phyloP scores from a whole-genome alignment of 2,888 invertebrate species.

The Rapana venosa region DNA sequence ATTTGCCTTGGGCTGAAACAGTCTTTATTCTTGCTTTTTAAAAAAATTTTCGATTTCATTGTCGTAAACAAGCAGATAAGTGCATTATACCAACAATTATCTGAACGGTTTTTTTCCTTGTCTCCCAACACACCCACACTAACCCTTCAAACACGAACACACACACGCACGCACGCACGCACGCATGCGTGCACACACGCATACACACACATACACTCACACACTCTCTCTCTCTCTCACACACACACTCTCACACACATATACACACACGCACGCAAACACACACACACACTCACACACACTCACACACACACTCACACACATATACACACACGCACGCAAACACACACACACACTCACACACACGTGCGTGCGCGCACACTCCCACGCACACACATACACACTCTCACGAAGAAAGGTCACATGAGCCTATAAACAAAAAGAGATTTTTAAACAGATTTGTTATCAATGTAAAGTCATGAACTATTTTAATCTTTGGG shows the following conservation, averaged over 20 bases:
- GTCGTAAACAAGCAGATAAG: not conserved
- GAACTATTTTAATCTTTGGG: too few relatives aligned
- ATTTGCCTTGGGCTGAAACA: too few relatives aligned
- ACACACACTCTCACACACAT: not conserved
- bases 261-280: not conserved
- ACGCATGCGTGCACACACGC: not conserved
- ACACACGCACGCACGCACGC: conserved; percentile 3
- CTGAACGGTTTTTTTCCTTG: not conserved
- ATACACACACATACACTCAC: not conserved
- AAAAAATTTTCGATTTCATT: too few relatives aligned
- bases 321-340: not conserved
- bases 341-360: not conserved
- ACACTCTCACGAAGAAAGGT: not conserved
- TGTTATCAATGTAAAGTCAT: too few relatives aligned
- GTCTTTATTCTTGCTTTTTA: too few relatives aligned
- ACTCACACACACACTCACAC: not conserved
- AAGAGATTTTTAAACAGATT: too few relatives aligned
- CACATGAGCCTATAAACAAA: not conserved
- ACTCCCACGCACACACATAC: not conserved
- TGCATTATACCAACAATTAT: not conserved
- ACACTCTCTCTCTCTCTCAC: not conserved
- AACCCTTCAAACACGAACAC: not conserved
- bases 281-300: not conserved
- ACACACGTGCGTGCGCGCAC: not conserved
- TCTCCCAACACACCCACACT: conserved; percentile 1